Conservation (phyloP, 2,113 vertebrate species). For the Budorcas taxicolor region DNA sequence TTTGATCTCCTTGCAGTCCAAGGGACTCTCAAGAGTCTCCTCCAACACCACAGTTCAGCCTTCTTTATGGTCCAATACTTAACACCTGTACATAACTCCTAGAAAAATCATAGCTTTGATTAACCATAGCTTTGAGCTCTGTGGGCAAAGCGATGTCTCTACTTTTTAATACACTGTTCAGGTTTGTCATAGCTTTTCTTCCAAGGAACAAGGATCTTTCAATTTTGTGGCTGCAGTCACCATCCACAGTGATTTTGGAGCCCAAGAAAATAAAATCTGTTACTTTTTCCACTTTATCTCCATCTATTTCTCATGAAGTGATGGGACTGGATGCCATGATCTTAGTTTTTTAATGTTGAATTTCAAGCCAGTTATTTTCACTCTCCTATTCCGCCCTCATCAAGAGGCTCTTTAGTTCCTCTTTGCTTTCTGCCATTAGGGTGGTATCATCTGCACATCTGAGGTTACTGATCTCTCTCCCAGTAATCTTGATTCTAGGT, state of each 20-base stretch:
- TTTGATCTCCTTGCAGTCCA: background rate
- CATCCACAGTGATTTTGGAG: background rate
- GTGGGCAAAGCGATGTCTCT: background rate
- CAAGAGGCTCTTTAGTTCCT: background rate
- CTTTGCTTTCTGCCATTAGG: background rate
- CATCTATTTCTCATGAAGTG: background rate
- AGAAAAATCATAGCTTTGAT: background rate
- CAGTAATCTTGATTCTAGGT: background rate
- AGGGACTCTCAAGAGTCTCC: background rate
- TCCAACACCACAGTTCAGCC: background rate
- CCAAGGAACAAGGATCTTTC: background rate
- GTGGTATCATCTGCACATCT: background rate
- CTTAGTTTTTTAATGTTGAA: background rate
- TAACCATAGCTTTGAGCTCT: background rate
- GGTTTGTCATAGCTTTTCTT: background rate
- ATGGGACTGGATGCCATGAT: background rate
- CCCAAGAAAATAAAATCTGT: background rate
- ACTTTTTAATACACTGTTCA: background rate
- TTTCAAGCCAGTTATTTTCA: background rate
- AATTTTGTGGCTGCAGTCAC: background rate
- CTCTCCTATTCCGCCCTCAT: background rate
- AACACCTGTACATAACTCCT: background rate
- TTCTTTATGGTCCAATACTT: background rate
- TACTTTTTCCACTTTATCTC: background rate
- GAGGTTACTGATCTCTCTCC: background rate